Conservation (phyloP, 2,888 invertebrate genomes). For the Tupiocoris notatus region DNA sequence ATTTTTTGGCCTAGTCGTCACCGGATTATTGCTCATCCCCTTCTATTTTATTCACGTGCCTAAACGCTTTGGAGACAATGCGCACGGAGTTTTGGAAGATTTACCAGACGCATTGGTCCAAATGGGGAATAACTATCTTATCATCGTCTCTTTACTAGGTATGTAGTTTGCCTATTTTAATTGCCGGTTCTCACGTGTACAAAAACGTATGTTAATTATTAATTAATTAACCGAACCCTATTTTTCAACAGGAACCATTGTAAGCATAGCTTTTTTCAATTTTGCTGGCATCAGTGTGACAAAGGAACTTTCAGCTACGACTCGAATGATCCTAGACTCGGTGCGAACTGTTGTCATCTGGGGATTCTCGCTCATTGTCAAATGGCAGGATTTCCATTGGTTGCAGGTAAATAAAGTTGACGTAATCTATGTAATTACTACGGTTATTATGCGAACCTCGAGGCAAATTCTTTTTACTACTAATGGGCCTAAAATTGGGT, state of each 20-base stretch:
- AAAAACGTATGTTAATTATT: too few species aligned
- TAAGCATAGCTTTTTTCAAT: constrained; percentile 91
- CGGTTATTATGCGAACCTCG: too few species aligned
- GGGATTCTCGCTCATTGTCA: constrained; percentile 71
- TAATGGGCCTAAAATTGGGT: too few species aligned
- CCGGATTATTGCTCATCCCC: constrained; percentile 66
- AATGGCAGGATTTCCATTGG: constrained; percentile 78
- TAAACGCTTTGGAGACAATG: constrained; percentile 73
- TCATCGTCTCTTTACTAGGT: constrained; percentile 68
- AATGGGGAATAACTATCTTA: constrained; percentile 64
- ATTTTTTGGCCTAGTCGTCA: constrained; percentile 67
- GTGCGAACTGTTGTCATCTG: constrained; percentile 89
- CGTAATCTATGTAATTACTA: too few species aligned
- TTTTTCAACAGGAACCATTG: constrained; percentile 63
- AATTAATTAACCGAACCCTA: too few species aligned
- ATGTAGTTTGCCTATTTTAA: too few species aligned
- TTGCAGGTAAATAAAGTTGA: constrained; percentile 67
- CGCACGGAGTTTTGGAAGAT: constrained; percentile 77
- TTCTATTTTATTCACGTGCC: constrained; percentile 79
- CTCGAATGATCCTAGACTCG: constrained; percentile 85
- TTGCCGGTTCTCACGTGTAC: too few species aligned
- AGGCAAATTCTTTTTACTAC: too few species aligned
- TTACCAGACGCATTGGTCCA: constrained; percentile 80
- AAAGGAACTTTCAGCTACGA: constrained; percentile 89
- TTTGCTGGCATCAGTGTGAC: constrained; percentile 89